Evolutionary conservation across 2,888 invertebrate species (phyloP), one percentile per base, ranked within the genome.

Genomic region (Ypsolopha scabrella): DNA sequence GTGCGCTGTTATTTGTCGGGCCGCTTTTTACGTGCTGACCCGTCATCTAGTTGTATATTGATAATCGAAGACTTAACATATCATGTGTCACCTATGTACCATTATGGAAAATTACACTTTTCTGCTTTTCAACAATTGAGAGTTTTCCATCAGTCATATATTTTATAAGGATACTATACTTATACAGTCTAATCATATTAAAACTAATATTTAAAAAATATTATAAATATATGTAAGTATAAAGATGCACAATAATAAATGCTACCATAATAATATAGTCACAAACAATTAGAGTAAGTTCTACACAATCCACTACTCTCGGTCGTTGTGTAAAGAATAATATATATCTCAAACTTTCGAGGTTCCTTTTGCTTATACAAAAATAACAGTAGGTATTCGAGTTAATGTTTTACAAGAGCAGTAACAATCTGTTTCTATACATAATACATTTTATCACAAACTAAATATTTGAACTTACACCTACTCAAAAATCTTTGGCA

Each of bases 401-500:
- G 50, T 50, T 24, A 11, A 11, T 35, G 50, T 60, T 57, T 58
- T 57, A 65, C 59, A 61, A 64, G 62, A 77, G 83, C 85, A 85
- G 85, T 85, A 85, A 85, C 79, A 85, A 85, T 83, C 75, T 85
- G 85, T 83, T 85, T 85, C 83, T 75, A 81, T 67, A 72, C 80
- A 67, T 61, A 57, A 53, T 57, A 61, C 64, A 65, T 64, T 64
- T 64, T 63, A 67, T 59, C 66, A 71, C 54, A 61, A 70, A 72
- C 62, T 63, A 65, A 63, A 69, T 66, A 73, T 60, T 68, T 68
- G 69, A 67, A 72, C 83, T 81, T 83, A 85, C 58, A 47, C 64
- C 83, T 85, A 85, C 65, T 68, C 63, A 64, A 72, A 73, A 73
- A 82, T 85, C 85, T 86, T 86, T 86, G 85, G 86, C 75, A 85